Conservation (phyloP, 2,888 invertebrate species). For the Athalia circularis region DNA sequence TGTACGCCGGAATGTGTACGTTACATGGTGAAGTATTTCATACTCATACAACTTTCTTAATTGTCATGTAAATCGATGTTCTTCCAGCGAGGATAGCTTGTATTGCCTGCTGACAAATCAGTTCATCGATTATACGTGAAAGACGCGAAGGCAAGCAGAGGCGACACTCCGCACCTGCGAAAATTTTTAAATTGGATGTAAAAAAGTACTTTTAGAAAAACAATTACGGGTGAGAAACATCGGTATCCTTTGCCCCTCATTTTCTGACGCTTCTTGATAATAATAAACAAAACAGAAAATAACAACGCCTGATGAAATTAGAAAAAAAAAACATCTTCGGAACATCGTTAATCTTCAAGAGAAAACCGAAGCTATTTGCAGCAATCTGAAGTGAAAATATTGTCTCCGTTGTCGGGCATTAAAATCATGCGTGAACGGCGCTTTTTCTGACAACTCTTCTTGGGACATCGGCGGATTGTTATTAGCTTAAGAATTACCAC, state of each 20-base stretch:
- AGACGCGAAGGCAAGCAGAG: slow-evolving; percentile 4
- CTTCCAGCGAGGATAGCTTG: background rate
- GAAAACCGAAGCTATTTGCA: background rate
- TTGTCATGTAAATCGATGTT: slow-evolving; percentile 24
- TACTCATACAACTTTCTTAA: background rate
- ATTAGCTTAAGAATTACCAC: slow-evolving; percentile 57
- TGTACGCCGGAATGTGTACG: background rate
- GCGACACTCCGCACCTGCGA: background rate
- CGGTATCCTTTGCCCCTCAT: background rate
- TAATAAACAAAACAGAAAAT: slow-evolving; percentile 19
- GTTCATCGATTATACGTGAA: slow-evolving; percentile 25
- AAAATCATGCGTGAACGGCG: background rate
- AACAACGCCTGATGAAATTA: background rate
- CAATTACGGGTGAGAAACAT: slow-evolving; percentile 15
- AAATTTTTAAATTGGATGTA: slow-evolving; percentile 1
- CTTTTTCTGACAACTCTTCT: slow-evolving; percentile 8
- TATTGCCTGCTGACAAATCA: slow-evolving; percentile 17
- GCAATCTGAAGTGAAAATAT: too few relatives aligned
- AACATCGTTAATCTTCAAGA: background rate
- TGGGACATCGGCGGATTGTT: slow-evolving; percentile 30
- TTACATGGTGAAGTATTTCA: background rate
- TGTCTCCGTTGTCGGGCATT: background rate
- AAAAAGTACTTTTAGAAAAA: slow-evolving; percentile 19
- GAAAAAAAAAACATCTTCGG: background rate
- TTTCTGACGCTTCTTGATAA: background rate